Base-by-base conservation (phyloP, 2,113 vertebrate species). In the Periophthalmodon schlosseri region DNA sequence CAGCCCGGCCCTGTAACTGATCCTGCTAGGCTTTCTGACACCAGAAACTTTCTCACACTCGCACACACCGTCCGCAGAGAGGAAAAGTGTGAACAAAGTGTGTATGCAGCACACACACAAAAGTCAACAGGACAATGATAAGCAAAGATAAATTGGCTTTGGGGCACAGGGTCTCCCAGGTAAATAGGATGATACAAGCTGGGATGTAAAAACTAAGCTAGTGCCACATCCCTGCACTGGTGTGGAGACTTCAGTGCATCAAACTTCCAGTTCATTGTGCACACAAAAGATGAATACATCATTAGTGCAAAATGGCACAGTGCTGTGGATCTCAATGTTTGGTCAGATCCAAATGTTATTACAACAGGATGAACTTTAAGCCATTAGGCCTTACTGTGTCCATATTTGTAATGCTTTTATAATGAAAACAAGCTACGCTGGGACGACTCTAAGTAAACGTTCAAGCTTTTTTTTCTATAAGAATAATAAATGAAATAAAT, bases 1-100 rank as follows among this genome's bases (percentile, higher is more conserved):
- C n/a, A 39, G 89, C 85, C 88, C 78, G 39, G 85, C 89, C 91
- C 91, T 93, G 93, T 93, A 94, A 93, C 82, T 76, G 89, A 94
- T 92, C 89, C 89, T 84, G 80, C 82, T 91, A 80, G 77, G 68
- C 80, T 92, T 93, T 88, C 88, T 87, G 69, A 73, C 11, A 2
- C 63, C 74, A 75, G 80, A 89, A 68, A 88, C 79, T 92, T 94
- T 94, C 92, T 93, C 93, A 94, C 92, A 94, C 92, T 93, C 84
- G 90, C 78, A 86, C 69, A 86, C 89, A 88, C 78, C 78, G 73
- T 73, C 49, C 16, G 14, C 44, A 49, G 34, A 57, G 28, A 6
- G n/a, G 47, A 68, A 73, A 73, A 39, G 79, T 24, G 75, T 28
- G 34, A 57, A 69, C 33, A 78, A 73, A 73, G 75, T 61, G 73